phyloP scores from a whole-genome alignment of 1,140 invertebrate species.

The Drosophila nikananu region DNA sequence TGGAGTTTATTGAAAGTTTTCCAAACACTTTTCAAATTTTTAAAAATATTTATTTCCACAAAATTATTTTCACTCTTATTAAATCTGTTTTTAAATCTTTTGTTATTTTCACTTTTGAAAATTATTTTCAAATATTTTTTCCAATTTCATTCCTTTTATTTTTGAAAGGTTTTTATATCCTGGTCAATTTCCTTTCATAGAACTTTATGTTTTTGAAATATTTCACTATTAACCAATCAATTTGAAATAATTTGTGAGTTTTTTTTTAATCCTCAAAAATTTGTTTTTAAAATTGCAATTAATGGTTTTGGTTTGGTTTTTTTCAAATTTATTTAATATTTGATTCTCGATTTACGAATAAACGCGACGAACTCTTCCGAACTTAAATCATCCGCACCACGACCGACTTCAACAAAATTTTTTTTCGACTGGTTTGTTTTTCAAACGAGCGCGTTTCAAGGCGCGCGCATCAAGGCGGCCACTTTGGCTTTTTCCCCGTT shows the following conservation, averaged over 20 bases:
- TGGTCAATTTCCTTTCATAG: not conserved
- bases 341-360: not conserved
- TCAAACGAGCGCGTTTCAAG: not conserved
- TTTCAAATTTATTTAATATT: not conserved
- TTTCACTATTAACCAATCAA: slow-evolving; percentile 8
- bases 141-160: not conserved
- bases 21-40: not conserved
- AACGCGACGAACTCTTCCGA: not conserved
- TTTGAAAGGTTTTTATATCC: not conserved
- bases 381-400: slow-evolving; percentile 6
- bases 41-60: too few relatives aligned
- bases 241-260: not conserved
- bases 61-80: not conserved
- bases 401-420: not conserved
- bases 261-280: not conserved
- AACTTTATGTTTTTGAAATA: not conserved
- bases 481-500: too few relatives aligned
- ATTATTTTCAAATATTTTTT: not conserved
- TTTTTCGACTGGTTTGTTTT: not conserved
- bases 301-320: not conserved
- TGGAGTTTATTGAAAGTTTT: not conserved
- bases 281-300: not conserved
- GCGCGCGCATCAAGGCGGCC: too few relatives aligned
- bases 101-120: not conserved
- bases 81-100: not conserved